Evolutionary conservation across 2,888 invertebrate species (phyloP), one percentile per base, ranked within the genome.

Genomic region (Pterostichus niger): DNA sequence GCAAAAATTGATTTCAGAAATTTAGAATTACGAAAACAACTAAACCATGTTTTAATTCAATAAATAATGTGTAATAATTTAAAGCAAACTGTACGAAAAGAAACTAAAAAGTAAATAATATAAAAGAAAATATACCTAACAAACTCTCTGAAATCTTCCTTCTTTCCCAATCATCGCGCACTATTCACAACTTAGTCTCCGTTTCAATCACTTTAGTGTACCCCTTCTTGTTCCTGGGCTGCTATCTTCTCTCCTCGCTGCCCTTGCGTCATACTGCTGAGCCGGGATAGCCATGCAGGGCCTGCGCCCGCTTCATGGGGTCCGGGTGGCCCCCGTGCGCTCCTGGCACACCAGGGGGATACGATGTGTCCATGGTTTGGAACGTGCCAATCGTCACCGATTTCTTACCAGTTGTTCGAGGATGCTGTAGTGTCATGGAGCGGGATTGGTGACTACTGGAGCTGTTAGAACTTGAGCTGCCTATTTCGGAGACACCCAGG

Each of bases 361-460:
- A 83, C 33, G 82, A 73, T 4, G 81, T 81, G 73, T 87, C 87
- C 68, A 89, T 89, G 31, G 89, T 88, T 84, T 89, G 89, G 85
- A 90, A 90, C 35, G 89, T 90, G 84, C 90, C 90, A 61, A 90
- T 89, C 84, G 89, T 89, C 9, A 89, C 89, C 80, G 89, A 88
- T 86, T 90, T 90, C 86, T 89, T 90, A 85, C 85, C 40, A 15
- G 86, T 85, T 59, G 87, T 86, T 82, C 87, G 86, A 75, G 88
- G 89, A 84, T 89, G 89, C 83, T 90, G 89, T 85, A 90, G 85
- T 44, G 89, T 90, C 85, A 89, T 90, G 86, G 89, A 90, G 44
- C 86, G 83, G 31, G 86, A 86, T 84, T 88, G 89, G 24, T 88
- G 89, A 24, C 88, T 88, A 73, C 88, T 88, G 5, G 84, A 88